Evolutionary conservation across 1,140 invertebrate species (phyloP).

Genomic region (Pseudomyrmex flavicornis): DNA sequence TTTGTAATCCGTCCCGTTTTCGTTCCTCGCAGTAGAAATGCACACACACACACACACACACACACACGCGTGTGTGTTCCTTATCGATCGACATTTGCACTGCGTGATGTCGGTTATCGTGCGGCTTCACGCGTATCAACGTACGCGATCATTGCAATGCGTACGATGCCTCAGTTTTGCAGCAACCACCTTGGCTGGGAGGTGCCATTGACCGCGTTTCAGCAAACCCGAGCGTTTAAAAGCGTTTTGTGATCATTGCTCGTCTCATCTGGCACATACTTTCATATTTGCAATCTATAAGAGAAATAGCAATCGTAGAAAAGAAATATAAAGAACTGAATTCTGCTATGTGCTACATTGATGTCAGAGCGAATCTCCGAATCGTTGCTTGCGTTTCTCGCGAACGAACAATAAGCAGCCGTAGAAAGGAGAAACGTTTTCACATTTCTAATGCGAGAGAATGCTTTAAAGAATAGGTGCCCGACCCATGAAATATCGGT

Average conservation of each 20-base stretch:
- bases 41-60: neutral
- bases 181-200: slow-evolving; percentile 56
- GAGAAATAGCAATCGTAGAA: too few relatives aligned
- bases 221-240: too few relatives aligned
- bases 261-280: too few relatives aligned
- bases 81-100: slow-evolving; percentile 50
- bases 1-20: slow-evolving; percentile 50
- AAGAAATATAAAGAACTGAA: too few relatives aligned
- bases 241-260: too few relatives aligned
- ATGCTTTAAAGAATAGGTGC: slow-evolving; percentile 25
- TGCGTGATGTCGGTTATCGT: slow-evolving; percentile 35
- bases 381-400: slow-evolving; percentile 50
- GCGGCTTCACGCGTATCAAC: slow-evolving; percentile 38
- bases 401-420: slow-evolving; percentile 6
- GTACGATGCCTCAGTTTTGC: slow-evolving; percentile 55
- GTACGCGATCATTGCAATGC: slow-evolving; percentile 46
- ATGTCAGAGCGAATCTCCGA: slow-evolving; percentile 63
- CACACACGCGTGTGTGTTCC: neutral
- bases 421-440: slow-evolving; percentile 5
- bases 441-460: neutral
- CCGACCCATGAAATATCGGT: slow-evolving; percentile 8
- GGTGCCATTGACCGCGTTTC: slow-evolving; percentile 41
- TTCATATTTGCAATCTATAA: too few relatives aligned
- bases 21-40: slow-evolving; percentile 37
- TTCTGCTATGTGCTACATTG: slow-evolving; percentile 8